Evolutionary conservation across 2,888 invertebrate genomes (phyloP), one percentile per base, ranked within the genome.

Genomic region (Epirrita christyi): DNA sequence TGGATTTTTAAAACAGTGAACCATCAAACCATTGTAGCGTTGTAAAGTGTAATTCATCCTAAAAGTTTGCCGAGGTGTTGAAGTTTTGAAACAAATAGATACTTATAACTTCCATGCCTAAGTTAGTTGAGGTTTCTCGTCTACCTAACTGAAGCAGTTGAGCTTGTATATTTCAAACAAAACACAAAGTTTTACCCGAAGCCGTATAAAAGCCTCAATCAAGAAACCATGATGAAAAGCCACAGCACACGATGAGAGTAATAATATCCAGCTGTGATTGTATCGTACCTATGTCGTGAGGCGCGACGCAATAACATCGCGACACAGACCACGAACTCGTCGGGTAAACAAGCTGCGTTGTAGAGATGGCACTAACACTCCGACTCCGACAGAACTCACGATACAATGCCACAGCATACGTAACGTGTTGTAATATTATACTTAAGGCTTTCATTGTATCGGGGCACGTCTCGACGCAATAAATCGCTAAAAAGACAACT

Each of bases 331-430:
- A 85, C 83, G 80, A 73, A 68, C 70, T 66, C 67, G 70, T 74
- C 76, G 74, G 70, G 86, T 89, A 88, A 90, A 88, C 88, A 89
- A 85, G 80, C 80, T 70, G 69, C 65, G 68, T 71, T 81, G 76
- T 54, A 55, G 50, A 13, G 59, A 43, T 51, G 59, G 6, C 6
- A 11, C 8, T 42, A 21, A 10, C 14, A 40, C 41, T 32, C 15
- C 28, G 32, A 36, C 46, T 47, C 46, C 46, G 53, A 46, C 14
- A 15, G 6, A 40, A 4, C 1, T 4, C 15, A 4, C 14, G 15
- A 37, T 11, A 1, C 10, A 11, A 37, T 2, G 37, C 37, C 6
- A 6, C 11, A n/a, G 1, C 10, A 37, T 3, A 37, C n/a, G 37
- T 11, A 1, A 37, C 37, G n/a, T n/a, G n/a, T n/a, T n/a, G n/a